Conservation (phyloP, 2,888 invertebrate species). For the Cerceris rybyensis region DNA sequence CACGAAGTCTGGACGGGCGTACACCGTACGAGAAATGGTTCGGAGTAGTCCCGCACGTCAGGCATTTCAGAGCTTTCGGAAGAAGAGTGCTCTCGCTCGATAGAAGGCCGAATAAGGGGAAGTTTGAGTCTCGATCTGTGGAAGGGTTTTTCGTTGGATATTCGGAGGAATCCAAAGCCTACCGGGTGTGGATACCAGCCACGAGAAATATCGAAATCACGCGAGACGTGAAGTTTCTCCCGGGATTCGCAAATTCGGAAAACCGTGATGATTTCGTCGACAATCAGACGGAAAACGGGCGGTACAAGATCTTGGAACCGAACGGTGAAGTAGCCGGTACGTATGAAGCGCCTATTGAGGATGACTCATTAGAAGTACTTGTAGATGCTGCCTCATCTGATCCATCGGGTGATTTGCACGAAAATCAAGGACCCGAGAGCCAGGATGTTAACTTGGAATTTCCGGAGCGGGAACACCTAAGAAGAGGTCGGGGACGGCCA, state of each 20-base stretch:
- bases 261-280: too few relatives aligned
- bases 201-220: conserved; percentile 22
- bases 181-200: conserved; percentile 31
- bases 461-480: too few relatives aligned
- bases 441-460: too few relatives aligned
- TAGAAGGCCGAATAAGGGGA: conserved; percentile 18
- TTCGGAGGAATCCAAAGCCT: conserved; percentile 25
- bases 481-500: too few relatives aligned
- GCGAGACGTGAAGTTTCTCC: conserved; percentile 34
- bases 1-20: not conserved
- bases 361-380: too few relatives aligned
- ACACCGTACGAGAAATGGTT: conserved; percentile 27
- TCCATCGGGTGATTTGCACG: too few relatives aligned
- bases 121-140: conserved; percentile 14
- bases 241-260: conserved; percentile 4
- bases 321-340: too few relatives aligned
- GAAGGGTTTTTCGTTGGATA: conserved; percentile 44
- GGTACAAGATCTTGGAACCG: too few relatives aligned
- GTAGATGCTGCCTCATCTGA: too few relatives aligned
- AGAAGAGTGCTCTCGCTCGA: conserved; percentile 41
- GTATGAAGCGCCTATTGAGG: too few relatives aligned
- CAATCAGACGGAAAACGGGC: too few relatives aligned
- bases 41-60: not conserved
- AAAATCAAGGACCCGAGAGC: too few relatives aligned
- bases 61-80: conserved; percentile 66